These are phyloP conservation scores for Diorhabda carinulata DNA, from an alignment of 1,140 invertebrate genomes.

Conservation along the genomic window DNA sequence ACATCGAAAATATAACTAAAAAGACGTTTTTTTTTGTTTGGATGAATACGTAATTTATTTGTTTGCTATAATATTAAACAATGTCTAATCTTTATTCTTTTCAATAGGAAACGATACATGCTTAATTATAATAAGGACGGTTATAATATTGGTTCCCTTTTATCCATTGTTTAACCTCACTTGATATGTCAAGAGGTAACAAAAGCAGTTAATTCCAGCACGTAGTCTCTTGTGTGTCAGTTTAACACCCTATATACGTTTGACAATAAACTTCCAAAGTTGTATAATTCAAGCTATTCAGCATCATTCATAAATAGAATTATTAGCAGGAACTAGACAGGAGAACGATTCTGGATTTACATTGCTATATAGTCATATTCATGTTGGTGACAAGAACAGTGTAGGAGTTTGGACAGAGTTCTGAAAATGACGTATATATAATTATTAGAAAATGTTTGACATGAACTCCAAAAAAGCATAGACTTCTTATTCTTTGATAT, in stretches of 20 bases:
- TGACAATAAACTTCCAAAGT: conserved; percentile 2
- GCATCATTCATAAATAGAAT: conserved; percentile 1
- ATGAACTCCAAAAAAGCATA: too few relatives aligned
- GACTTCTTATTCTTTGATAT: too few relatives aligned
- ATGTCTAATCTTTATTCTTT: too few relatives aligned
- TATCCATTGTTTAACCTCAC: conserved; percentile 2
- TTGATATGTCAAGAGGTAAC: not conserved
- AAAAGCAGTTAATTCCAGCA: conserved; percentile 2
- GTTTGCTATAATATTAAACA: too few relatives aligned
- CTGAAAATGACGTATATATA: too few relatives aligned
- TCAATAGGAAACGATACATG: not conserved
- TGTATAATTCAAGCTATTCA: not conserved
- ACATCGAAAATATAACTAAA: too few relatives aligned
- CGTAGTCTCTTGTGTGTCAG: not conserved
- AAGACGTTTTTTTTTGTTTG: too few relatives aligned
- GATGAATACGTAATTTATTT: too few relatives aligned
- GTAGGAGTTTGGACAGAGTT: not conserved
- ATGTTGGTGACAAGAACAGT: not conserved
- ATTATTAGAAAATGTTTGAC: too few relatives aligned
- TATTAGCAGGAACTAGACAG: not conserved
- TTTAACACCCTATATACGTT: conserved; percentile 2
- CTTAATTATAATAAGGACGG: not conserved
- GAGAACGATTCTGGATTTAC: not conserved
- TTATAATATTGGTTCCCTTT: not conserved
- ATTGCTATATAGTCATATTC: not conserved